Conservation (phyloP, 2,888 invertebrate genomes). For the Spodoptera exigua region DNA sequence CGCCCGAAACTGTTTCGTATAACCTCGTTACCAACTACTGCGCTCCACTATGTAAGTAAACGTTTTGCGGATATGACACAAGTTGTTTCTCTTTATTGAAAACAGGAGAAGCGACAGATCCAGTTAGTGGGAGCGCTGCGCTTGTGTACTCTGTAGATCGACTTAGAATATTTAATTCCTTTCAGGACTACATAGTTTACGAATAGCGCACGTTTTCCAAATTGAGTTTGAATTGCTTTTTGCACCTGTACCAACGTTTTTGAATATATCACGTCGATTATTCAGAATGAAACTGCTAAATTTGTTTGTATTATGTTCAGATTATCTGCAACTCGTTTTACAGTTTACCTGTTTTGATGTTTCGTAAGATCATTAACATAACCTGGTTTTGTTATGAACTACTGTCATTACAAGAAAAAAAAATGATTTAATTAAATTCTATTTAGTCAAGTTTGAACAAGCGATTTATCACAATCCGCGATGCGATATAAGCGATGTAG, state of each 20-base stretch:
- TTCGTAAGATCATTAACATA: too few relatives aligned
- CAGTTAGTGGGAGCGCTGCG: constrained; percentile 56
- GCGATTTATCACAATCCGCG: too few relatives aligned
- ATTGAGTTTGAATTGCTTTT: constrained; percentile 50
- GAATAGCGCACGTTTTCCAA: constrained; percentile 35
- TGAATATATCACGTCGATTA: constrained; percentile 11
- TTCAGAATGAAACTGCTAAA: constrained; percentile 19
- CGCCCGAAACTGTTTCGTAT: constrained; percentile 81
- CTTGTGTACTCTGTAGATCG: constrained; percentile 52
- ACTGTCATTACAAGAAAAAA: too few relatives aligned
- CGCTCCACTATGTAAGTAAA: constrained; percentile 77
- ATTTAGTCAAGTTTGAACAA: too few relatives aligned
- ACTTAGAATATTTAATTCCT: constrained; percentile 59
- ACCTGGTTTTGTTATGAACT: too few relatives aligned
- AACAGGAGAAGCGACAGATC: constrained; percentile 65
- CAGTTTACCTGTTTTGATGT: too few relatives aligned
- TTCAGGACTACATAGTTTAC: constrained; percentile 44
- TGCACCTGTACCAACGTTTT: constrained; percentile 28
- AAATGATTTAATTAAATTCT: too few relatives aligned
- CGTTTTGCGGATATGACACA: constrained; percentile 79
- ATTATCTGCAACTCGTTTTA: not conserved
- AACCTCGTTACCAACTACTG: constrained; percentile 84
- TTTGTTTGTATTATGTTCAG: constrained; percentile 21
- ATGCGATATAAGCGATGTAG: too few relatives aligned
- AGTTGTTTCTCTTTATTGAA: constrained; percentile 84